These are phyloP conservation scores for Bombus fervidus DNA, from an alignment of 1,140 invertebrate genomes.

Conservation along the genomic window DNA sequence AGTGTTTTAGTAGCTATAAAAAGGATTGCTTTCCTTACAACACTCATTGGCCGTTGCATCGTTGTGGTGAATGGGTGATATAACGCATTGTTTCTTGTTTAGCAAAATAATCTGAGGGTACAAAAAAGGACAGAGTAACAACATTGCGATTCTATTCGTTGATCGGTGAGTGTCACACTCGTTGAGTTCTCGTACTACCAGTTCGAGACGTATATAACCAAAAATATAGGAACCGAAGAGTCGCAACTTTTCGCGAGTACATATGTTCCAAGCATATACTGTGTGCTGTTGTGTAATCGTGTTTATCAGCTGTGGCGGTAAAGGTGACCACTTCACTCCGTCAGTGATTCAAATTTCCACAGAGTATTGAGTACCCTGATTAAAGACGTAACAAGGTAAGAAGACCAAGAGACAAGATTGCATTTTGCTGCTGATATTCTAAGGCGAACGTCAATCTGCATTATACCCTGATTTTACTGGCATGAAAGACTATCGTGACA, in stretches of 20 bases:
- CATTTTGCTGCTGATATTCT: neutral
- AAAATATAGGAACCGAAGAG: neutral
- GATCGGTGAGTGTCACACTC: neutral
- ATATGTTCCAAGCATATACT: neutral
- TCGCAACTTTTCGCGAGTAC: neutral
- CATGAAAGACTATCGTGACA: neutral
- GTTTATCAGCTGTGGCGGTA: conserved; percentile 29
- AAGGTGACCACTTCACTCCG: neutral
- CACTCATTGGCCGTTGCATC: conserved; percentile 42
- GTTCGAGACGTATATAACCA: conserved; percentile 7
- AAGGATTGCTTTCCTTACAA: conserved; percentile 11
- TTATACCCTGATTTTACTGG: neutral
- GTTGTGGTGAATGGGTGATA: neutral
- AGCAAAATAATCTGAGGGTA: neutral
- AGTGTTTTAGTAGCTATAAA: conserved; percentile 53
- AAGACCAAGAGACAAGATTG: neutral
- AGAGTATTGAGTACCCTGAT: neutral
- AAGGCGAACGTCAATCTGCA: neutral
- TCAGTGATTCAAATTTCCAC: neutral
- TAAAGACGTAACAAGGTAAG: neutral
- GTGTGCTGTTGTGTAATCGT: conserved; percentile 25
- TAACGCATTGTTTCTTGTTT: neutral
- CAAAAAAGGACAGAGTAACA: neutral
- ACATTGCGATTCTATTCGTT: neutral
- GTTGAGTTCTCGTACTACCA: neutral